Base-by-base conservation (phyloP, 2,113 vertebrate genomes). In the Caloenas nicobarica region DNA sequence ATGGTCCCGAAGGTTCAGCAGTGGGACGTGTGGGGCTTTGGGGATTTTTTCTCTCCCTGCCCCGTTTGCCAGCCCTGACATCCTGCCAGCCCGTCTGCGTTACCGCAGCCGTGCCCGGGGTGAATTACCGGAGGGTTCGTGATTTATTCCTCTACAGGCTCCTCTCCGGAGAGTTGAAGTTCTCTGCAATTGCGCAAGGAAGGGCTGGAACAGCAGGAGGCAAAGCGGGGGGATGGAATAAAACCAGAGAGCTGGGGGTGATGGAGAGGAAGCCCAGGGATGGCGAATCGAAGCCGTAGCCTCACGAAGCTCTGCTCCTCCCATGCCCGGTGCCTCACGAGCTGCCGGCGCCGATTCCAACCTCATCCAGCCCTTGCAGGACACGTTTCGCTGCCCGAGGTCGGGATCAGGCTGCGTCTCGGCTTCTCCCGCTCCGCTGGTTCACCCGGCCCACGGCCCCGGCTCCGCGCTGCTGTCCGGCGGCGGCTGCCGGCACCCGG, bases 1-100 rank as follows among this genome's bases (percentile, higher is more conserved):
- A 3, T 0, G 4, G 5, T 29, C 38, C 77, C 53, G 1, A 31
- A 18, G 44, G 54, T 13, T n/a, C 26, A 5, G 40, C 22, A 1
- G 1, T 1, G 68, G 51, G 36, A 14, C 6, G 0, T 7, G 0
- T 3, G 0, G 1, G 26, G 36, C 3, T 38, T 13, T 1, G 38
- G 56, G 88, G 42, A 6, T 6, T 53, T 31, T 42, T 22, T 26
- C 23, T 22, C 40, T 48, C 28, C 69, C 79, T 13, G 26, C 13
- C 58, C 71, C 48, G 11, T 48, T 21, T 48, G 46, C 46, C 16
- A 42, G 40, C 40, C 40, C 40, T 14, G 13, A 14, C 40, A 42
- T 42, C 42, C 42, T 42, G 46, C 46, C 5, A 18, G 18, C 46
- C 9, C 46, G 9, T 22, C 46, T 48, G 46, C 9, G 21, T 48